Base-by-base conservation (phyloP, 2,113 vertebrate genomes). In the Rafetus swinhoei region DNA sequence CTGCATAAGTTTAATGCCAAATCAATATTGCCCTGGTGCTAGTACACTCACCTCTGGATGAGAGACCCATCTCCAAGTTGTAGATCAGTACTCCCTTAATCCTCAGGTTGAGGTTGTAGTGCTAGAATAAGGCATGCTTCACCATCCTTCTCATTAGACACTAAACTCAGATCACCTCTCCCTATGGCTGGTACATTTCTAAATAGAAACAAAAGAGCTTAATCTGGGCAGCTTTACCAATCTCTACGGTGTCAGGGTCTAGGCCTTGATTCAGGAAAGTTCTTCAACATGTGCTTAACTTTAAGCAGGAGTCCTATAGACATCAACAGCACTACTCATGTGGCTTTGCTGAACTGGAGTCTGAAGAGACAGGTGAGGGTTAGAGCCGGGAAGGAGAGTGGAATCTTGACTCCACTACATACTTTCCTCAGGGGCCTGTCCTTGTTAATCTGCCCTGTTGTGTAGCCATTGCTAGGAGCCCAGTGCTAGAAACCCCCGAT, bases 51-150 rank as follows among this genome's bases (percentile, higher is more conserved):
- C n/a, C 45, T 2, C 79, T 50, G 25, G 4, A 4, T 6, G 22
- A 7, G 80, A 0, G 3, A 24, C 0, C 25, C 0, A 52, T 1
- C 12, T 65, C 32, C 25, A 14, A 65, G 60, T 32, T 65, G 29
- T 29, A 3, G 14, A 5, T 0, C 14, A 13, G 52, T 9, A 45
- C 87, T 4, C 4, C 4, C 65, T 27, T 29, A 0, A 10, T 29
- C 54, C 13, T 14, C 27, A 32, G 32, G 32, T n/a, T 32, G 29
- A n/a, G 62, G 29, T 65, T 65, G 14, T 11, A n/a, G 22, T 24
- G 24, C 57, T 25, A 59, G 22, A 59, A 9, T 59, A 59, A 24
- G 56, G 56, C 56, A 25, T 9, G 15, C 16, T 69, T 29, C 32
- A 69, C 32, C 15, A 69, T 69, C 29, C 29, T 69, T 69, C 29